Conservation (phyloP, 1,140 invertebrate genomes). For the Drosophila ficusphila region DNA sequence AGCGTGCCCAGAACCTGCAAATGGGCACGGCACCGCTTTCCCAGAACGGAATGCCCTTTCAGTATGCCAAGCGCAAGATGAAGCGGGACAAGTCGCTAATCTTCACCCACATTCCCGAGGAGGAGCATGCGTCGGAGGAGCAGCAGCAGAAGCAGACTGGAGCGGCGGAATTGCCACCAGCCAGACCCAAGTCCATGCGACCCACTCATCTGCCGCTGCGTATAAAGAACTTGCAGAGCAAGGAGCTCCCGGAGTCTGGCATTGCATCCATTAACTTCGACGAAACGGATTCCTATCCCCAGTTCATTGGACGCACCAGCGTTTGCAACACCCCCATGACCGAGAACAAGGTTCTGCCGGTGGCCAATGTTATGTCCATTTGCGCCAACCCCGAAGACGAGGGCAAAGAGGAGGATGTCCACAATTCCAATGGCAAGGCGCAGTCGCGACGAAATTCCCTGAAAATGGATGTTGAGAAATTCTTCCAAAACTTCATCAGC, state of each 20-base stretch:
- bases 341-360: conserved; percentile 89
- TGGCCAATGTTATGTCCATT: conserved; percentile 88
- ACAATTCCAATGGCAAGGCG: conserved; percentile 65
- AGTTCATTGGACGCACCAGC: conserved; percentile 88
- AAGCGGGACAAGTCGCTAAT: conserved; percentile 91
- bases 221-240: conserved; percentile 85
- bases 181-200: conserved; percentile 74
- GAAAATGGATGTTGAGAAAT: conserved; percentile 78
- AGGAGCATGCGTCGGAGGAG: conserved; percentile 81
- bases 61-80: conserved; percentile 85
- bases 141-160: background rate
- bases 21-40: conserved; percentile 60
- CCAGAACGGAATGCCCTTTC: conserved; percentile 59
- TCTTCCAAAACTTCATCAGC: conserved; percentile 77
- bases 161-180: conserved; percentile 31
- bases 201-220: conserved; percentile 86
- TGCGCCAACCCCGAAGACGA: conserved; percentile 85
- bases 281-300: conserved; percentile 82
- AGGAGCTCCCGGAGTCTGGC: conserved; percentile 85
- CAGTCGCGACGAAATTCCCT: conserved; percentile 63
- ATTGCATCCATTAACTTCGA: conserved; percentile 83
- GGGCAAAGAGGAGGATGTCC: conserved; percentile 38
- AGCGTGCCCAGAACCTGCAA: conserved; percentile 73
- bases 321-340: conserved; percentile 90
- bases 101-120: conserved; percentile 91